Conservation (phyloP, 2,113 vertebrate species). For the Potamarius usumacintae region DNA sequence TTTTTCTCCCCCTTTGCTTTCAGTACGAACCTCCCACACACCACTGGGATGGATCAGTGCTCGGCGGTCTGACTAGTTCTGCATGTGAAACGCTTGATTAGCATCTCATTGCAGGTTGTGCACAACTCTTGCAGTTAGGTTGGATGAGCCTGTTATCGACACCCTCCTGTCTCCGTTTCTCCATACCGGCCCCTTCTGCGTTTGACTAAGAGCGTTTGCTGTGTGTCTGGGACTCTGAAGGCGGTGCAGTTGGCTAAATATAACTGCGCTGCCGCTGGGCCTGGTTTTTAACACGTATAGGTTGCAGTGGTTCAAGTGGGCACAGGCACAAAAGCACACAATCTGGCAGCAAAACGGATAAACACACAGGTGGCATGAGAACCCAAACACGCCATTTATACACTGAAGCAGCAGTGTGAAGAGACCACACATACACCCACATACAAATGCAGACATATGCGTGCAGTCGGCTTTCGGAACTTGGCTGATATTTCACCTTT, state of each 20-base stretch:
- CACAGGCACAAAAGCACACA: neutral
- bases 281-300: slow-evolving; percentile 4
- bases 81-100: slow-evolving; percentile 4
- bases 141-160: neutral
- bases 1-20: neutral
- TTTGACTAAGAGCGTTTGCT: slow-evolving; percentile 8
- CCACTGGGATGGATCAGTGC: neutral
- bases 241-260: slow-evolving; percentile 37
- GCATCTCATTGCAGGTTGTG: slow-evolving; percentile 1
- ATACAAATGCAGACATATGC: slow-evolving; percentile 1
- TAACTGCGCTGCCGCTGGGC: neutral
- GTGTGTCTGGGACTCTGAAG: slow-evolving; percentile 17
- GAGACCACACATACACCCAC: neutral
- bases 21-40: neutral
- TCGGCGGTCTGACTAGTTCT: neutral
- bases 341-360: slow-evolving; percentile 16
- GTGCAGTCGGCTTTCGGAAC: neutral
- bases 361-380: slow-evolving; percentile 14
- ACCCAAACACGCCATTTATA: neutral
- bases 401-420: neutral
- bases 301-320: slow-evolving; percentile 7
- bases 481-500: neutral
- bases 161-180: slow-evolving; percentile 5
- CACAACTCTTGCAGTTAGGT: slow-evolving; percentile 2
- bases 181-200: neutral